Evolutionary conservation across 30 jellyfish, hydroid and myxozoan genomes (phyloP).

Genomic region (Catostylus mosaicus): DNA sequence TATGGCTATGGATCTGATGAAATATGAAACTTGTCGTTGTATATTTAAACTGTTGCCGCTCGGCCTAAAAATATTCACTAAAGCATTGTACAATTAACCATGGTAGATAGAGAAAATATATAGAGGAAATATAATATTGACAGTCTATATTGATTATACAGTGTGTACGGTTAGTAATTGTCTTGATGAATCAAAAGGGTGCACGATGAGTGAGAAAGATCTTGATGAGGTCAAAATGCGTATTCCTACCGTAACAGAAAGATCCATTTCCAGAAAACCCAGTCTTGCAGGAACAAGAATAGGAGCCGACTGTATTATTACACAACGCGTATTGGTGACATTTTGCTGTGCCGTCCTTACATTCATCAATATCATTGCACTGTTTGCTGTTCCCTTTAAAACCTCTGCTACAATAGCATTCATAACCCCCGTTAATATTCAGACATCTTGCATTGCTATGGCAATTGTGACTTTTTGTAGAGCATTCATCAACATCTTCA

Average conservation of each 20-base stretch:
- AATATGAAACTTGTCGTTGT: too few species aligned
- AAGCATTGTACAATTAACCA: too few species aligned
- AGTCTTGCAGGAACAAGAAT: conserved; percentile 1
- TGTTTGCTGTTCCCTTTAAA: conserved; percentile 23
- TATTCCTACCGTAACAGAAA: background rate
- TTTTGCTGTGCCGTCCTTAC: background rate
- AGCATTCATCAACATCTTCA: conserved; percentile 49
- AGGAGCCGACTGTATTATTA: conserved; percentile 15
- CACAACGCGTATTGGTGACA: background rate
- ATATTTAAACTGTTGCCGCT: too few species aligned
- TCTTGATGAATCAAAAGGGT: too few species aligned
- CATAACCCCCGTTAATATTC: conserved; percentile 15
- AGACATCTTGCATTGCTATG: conserved; percentile 57
- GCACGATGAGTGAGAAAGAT: too few species aligned
- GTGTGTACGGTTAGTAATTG: too few species aligned
- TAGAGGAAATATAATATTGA: too few species aligned
- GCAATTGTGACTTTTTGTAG: conserved; percentile 10
- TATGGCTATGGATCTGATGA: too few species aligned
- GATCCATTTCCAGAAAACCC: conserved; percentile 6
- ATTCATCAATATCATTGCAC: conserved; percentile 22
- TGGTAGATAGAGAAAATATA: too few species aligned
- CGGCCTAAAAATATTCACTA: too few species aligned
- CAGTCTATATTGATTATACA: too few species aligned
- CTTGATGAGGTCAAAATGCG: too few species aligned
- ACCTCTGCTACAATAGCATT: conserved; percentile 45